A percentile compares a stretch with the other conserved stretches of the same genome.
These are phyloP conservation scores for Phlogophora meticulosa DNA, from an alignment of 2,888 invertebrate genomes.

Conservation along the genomic window DNA sequence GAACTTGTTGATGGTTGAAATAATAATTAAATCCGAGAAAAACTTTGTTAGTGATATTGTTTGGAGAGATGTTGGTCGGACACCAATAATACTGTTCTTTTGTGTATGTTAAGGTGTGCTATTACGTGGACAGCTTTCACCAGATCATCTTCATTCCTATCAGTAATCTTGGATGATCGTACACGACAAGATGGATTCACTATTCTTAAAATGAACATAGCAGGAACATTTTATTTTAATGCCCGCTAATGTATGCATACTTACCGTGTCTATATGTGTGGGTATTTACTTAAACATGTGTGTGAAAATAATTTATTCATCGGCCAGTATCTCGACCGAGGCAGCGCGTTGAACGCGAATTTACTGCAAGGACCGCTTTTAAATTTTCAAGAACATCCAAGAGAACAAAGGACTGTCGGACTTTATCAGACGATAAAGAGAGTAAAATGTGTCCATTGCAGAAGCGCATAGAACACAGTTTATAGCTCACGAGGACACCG, in stretches of 20 bases:
- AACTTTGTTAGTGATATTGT: neutral
- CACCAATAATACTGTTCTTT: neutral
- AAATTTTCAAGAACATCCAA: constrained; percentile 84
- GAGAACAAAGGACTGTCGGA: constrained; percentile 84
- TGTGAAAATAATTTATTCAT: constrained; percentile 82
- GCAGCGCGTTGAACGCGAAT: constrained; percentile 76
- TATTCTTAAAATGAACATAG: constrained; percentile 14
- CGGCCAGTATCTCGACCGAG: constrained; percentile 74
- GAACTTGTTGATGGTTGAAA: constrained; percentile 34
- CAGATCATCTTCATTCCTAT: neutral
- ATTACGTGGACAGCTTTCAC: neutral
- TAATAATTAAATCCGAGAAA: constrained; percentile 13
- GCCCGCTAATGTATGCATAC: constrained; percentile 52
- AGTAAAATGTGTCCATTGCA: constrained; percentile 87
- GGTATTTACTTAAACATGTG: constrained; percentile 53
- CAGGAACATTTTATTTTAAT: constrained; percentile 29
- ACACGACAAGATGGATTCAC: neutral
- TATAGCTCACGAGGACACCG: constrained; percentile 75
- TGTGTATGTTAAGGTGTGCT: neutral
- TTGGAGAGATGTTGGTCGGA: neutral
- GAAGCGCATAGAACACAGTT: constrained; percentile 77
- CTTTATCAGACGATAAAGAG: constrained; percentile 86
- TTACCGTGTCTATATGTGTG: constrained; percentile 41
- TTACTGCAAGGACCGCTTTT: constrained; percentile 85
- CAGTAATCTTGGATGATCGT: neutral